Evolutionary conservation across 2,797 vertebrate genomes (phyloP), one percentile per base, ranked within the genome.

Genomic region (Tamandua tetradactyla): DNA sequence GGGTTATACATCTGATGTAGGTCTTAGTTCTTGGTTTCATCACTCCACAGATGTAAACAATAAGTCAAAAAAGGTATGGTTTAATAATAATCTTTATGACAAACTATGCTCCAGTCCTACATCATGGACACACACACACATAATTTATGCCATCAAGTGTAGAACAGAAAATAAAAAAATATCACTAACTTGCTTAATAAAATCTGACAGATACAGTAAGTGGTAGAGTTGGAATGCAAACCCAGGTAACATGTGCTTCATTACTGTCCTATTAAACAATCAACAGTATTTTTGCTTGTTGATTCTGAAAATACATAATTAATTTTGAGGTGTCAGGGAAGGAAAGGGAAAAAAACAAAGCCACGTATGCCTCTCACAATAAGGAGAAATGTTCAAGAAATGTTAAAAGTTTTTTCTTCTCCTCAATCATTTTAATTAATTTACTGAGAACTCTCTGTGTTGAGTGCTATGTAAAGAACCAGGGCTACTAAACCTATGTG

Each of bases 151-250:
- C 72, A 90, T 86, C 42, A 94, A 69, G 12, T 35, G 2, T 44
- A 71, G 91, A 23, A 74, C 61, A 69, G 22, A 20, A n/a, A n/a
- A 59, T 69, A 32, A 25, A 76, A 89, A 83, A 89, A 59, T 44
- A 93, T 59, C 37, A 92, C 17, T 49, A 62, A 86, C 52, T 44
- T 87, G 57, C 30, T 81, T 74, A 85, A 42, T 62, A 52, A 71
- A 89, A 89, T 49, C 49, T 89, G 62, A 84, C 1, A n/a, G n/a
- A 61, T 49, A 83, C 1, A 89, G 1, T 55, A 90, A 82, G 25
- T 20, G 32, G 47, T 25, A 94, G 82, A 90, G 55, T 59, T 64
- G 27, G 57, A 90, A 94, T 64, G 72, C 57, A 80, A 49, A 90
- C 5, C 37, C 47, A 72, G 76, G 47, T 44, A 80, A 22, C 40